A percentile compares a stretch with the other conserved stretches of the same genome.
Evolutionary conservation across 2,888 invertebrate species (phyloP).

Genomic region (Linyphia triangularis): DNA sequence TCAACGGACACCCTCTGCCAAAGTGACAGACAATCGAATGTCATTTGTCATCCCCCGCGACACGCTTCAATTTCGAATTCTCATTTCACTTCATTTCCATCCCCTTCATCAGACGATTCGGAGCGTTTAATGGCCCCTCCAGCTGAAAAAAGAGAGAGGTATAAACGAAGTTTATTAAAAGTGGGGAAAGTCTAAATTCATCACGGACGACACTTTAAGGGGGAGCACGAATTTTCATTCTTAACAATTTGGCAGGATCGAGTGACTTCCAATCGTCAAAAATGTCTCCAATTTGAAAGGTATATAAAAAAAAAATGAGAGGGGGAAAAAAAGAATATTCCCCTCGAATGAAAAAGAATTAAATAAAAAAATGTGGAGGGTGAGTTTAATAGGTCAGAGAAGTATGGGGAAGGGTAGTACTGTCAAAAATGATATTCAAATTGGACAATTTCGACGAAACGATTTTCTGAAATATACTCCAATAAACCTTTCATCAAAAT

Average conservation of each 20-base stretch:
- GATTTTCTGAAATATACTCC: too few relatives aligned
- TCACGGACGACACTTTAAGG: conserved; percentile 38
- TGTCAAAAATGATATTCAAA: too few relatives aligned
- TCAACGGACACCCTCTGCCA: conserved; percentile 26
- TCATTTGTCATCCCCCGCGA: conserved; percentile 35
- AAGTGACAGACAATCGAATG: conserved; percentile 41
- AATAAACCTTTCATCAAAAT: too few relatives aligned
- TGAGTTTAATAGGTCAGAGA: background rate
- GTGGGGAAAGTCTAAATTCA: conserved; percentile 32
- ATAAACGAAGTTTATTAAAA: background rate
- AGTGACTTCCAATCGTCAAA: conserved; percentile 40
- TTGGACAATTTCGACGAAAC: too few relatives aligned
- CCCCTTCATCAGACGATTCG: conserved; percentile 32
- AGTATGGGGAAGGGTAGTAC: background rate
- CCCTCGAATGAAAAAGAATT: background rate
- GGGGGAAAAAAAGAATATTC: background rate
- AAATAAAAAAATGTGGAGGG: background rate
- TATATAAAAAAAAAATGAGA: background rate
- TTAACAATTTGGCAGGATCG: conserved; percentile 32
- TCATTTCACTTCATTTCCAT: conserved; percentile 45
- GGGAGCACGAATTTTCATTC: conserved; percentile 22
- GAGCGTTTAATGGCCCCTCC: conserved; percentile 46
- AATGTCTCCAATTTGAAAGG: conserved; percentile 29
- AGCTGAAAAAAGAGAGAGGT: conserved; percentile 7
- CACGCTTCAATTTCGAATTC: conserved; percentile 51